Evolutionary conservation across 2,888 invertebrate genomes (phyloP).

Genomic region (Scaptomyza cyrtandrae): DNA sequence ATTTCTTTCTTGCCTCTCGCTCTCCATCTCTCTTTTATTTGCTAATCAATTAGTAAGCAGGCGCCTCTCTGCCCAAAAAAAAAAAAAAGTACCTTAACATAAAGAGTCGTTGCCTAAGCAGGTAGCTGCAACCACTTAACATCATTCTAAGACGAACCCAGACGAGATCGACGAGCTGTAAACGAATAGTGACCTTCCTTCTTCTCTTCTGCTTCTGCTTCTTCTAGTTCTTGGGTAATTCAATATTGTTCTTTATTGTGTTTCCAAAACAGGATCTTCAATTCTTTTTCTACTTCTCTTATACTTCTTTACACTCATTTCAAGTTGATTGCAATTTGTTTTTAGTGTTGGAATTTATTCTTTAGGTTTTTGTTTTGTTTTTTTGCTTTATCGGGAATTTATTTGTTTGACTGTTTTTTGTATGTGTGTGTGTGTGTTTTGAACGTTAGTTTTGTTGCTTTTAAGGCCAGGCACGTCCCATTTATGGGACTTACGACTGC

Average conservation of each 20-base stretch:
- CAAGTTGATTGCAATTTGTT: slow-evolving; percentile 52
- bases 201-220: neutral
- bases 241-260: slow-evolving; percentile 56
- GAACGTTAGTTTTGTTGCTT: slow-evolving; percentile 8
- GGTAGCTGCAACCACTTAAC: slow-evolving; percentile 46
- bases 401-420: slow-evolving; percentile 33
- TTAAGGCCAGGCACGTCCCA: slow-evolving; percentile 65
- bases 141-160: slow-evolving; percentile 8
- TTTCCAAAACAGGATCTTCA: slow-evolving; percentile 62
- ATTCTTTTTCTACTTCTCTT: slow-evolving; percentile 37
- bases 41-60: slow-evolving; percentile 52
- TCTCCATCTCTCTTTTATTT: neutral
- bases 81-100: slow-evolving; percentile 1
- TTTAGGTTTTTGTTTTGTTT: slow-evolving; percentile 33
- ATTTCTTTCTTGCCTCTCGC: neutral
- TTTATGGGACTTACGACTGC: slow-evolving; percentile 58
- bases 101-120: slow-evolving; percentile 33
- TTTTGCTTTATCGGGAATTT: slow-evolving; percentile 45
- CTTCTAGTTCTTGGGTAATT: slow-evolving; percentile 53
- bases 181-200: slow-evolving; percentile 39
- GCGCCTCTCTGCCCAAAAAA: slow-evolving; percentile 35
- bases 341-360: slow-evolving; percentile 15
- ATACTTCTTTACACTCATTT: slow-evolving; percentile 11
- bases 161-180: neutral
- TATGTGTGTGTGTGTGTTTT: neutral